Conservation (phyloP, 2,113 vertebrate species). For the Stigmatopora nigra region DNA sequence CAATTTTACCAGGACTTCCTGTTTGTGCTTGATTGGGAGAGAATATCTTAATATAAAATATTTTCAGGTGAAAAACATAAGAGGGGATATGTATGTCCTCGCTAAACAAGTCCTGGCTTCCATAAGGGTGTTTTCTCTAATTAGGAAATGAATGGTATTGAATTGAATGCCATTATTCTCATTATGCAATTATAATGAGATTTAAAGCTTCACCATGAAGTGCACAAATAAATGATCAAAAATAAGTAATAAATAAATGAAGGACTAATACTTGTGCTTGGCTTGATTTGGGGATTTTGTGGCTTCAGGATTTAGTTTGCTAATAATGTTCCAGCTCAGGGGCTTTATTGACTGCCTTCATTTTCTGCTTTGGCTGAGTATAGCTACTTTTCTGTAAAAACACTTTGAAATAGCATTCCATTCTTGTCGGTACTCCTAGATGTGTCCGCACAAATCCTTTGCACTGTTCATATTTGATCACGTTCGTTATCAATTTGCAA, state of each 20-base stretch:
- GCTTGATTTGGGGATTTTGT: slow-evolving; percentile 44
- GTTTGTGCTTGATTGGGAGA: slow-evolving; percentile 14
- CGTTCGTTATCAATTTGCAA: slow-evolving; percentile 11
- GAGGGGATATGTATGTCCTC: slow-evolving; percentile 33
- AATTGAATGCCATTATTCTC: too few relatives aligned
- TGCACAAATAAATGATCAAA: too few relatives aligned
- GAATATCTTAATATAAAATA: slow-evolving; percentile 16
- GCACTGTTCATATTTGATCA: slow-evolving; percentile 18
- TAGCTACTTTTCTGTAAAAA: slow-evolving; percentile 30
- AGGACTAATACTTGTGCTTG: slow-evolving; percentile 34
- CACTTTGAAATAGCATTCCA: slow-evolving; percentile 11
- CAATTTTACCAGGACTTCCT: too few relatives aligned
- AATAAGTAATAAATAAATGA: neutral
- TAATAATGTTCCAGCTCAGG: slow-evolving; percentile 32
- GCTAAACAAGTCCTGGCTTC: slow-evolving; percentile 38
- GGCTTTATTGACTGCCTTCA: slow-evolving; percentile 35
- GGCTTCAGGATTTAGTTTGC: slow-evolving; percentile 46
- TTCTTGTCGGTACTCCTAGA: slow-evolving; percentile 8
- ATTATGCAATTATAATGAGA: too few relatives aligned
- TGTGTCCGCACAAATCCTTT: neutral
- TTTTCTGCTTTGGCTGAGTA: slow-evolving; percentile 23
- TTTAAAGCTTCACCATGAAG: too few relatives aligned
- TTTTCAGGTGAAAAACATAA: slow-evolving; percentile 28
- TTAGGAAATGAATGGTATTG: slow-evolving; percentile 23
- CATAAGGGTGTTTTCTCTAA: slow-evolving; percentile 61